These are phyloP conservation scores for Nyctereutes procyonoides DNA, from an alignment of 2,113 vertebrate species.

Conservation along the genomic window DNA sequence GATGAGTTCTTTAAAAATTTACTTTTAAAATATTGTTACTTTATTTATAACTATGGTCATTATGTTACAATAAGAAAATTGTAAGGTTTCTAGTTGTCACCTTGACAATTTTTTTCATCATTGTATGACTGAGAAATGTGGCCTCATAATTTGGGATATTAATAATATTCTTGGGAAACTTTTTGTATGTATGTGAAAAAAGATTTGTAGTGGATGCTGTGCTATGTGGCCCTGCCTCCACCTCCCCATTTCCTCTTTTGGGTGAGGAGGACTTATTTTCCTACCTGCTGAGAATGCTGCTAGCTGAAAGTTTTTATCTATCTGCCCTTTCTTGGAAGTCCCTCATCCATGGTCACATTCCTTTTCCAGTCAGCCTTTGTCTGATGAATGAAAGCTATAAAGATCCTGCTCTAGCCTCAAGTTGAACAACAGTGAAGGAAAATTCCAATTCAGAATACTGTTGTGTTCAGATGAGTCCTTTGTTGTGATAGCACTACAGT, in stretches of 20 bases:
- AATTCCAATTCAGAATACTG: not conserved
- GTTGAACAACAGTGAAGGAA: not conserved
- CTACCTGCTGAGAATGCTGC: not conserved
- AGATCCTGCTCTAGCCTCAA: too few species aligned
- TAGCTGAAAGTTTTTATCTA: not conserved
- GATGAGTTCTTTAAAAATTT: not conserved
- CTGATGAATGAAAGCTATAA: not conserved
- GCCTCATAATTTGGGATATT: not conserved
- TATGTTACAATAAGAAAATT: not conserved
- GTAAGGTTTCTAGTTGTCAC: not conserved
- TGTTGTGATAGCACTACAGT: not conserved
- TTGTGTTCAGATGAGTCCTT: not conserved
- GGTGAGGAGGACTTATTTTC: not conserved
- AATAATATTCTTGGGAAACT: not conserved
- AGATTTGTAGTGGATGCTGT: not conserved
- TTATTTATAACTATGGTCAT: not conserved
- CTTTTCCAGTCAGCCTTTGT: not conserved
- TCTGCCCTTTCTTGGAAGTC: not conserved
- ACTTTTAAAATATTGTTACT: not conserved
- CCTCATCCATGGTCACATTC: not conserved
- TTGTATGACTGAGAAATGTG: not conserved
- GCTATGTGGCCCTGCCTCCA: not conserved
- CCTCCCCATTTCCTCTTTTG: not conserved
- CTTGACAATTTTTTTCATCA: not conserved
- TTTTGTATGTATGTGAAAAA: not conserved